phyloP scores from a whole-genome alignment of 2,888 invertebrate genomes.

The Conops quadrifasciatus region DNA sequence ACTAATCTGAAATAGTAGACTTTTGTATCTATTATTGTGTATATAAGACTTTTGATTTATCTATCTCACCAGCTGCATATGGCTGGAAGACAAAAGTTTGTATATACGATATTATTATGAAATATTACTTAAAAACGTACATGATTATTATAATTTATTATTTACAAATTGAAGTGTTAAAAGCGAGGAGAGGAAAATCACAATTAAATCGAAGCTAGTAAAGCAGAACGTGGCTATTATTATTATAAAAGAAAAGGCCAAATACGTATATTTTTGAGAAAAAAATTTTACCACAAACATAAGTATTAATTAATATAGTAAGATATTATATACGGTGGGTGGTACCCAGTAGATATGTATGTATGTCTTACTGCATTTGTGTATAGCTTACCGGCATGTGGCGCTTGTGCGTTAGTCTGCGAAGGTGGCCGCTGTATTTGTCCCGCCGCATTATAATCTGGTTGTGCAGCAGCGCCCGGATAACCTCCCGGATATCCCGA shows the following conservation, averaged over 20 bases:
- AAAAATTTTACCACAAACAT: not conserved
- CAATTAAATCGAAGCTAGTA: slow-evolving; percentile 11
- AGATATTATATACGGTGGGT: too few species aligned
- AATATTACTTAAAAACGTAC: not conserved
- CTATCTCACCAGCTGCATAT: too few species aligned
- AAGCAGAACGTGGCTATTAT: not conserved
- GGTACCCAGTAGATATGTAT: too few species aligned
- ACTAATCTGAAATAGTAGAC: too few species aligned
- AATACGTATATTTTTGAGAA: too few species aligned
- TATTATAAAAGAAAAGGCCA: too few species aligned
- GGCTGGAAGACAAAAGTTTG: too few species aligned
- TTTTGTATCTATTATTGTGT: too few species aligned
- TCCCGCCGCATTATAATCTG: slow-evolving; percentile 75
- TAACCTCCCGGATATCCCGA: slow-evolving; percentile 71
- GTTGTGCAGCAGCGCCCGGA: slow-evolving; percentile 66
- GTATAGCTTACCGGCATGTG: slow-evolving; percentile 71
- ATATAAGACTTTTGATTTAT: too few species aligned
- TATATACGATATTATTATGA: too few species aligned
- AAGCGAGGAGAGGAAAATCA: slow-evolving; percentile 23
- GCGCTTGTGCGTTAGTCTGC: slow-evolving; percentile 72
- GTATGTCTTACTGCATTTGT: not conserved
- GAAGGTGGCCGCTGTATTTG: slow-evolving; percentile 78
- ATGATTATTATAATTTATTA: slow-evolving; percentile 1
- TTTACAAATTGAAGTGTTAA: slow-evolving; percentile 6
- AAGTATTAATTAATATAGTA: not conserved